Percentiles rank a stretch among this genome's conserved stretches.
Evolutionary conservation across 2,797 vertebrate species (phyloP).

Genomic region (Cossypha heuglini): DNA sequence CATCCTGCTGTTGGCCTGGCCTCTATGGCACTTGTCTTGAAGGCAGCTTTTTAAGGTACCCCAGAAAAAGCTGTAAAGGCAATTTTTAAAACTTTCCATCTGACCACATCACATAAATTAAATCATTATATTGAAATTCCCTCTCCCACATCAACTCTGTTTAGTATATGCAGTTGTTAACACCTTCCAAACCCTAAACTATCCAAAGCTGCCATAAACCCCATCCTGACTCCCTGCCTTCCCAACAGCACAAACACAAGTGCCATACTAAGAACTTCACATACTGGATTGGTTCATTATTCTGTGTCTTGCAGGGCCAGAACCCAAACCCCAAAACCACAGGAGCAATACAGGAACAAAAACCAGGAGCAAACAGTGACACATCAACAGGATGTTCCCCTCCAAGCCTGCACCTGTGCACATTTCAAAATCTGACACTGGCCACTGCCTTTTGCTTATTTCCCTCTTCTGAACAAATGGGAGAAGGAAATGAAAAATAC

Average conservation of each 20-base stretch:
- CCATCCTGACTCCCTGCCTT: neutral
- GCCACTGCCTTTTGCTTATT: neutral
- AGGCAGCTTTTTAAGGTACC: neutral
- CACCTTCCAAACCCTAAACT: neutral
- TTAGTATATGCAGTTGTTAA: neutral
- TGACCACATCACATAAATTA: neutral
- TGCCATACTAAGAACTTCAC: neutral
- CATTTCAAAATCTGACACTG: neutral
- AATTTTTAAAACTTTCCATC: neutral
- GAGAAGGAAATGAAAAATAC: neutral
- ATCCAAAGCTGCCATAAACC: neutral
- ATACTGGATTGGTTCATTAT: fast-evolving
- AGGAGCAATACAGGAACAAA: neutral
- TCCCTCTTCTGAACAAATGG: neutral
- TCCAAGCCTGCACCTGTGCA: neutral
- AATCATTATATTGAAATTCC: neutral
- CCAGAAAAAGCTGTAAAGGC: neutral
- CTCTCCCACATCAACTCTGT: neutral
- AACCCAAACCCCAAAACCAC: neutral
- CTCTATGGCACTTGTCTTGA: neutral
- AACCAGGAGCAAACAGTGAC: neutral
- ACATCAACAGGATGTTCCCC: neutral
- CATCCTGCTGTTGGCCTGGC: neutral
- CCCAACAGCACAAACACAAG: neutral
- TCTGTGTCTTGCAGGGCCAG: fast-evolving